phyloP scores from a whole-genome alignment of 2,113 vertebrate genomes.

The Pyrgilauda ruficollis region DNA sequence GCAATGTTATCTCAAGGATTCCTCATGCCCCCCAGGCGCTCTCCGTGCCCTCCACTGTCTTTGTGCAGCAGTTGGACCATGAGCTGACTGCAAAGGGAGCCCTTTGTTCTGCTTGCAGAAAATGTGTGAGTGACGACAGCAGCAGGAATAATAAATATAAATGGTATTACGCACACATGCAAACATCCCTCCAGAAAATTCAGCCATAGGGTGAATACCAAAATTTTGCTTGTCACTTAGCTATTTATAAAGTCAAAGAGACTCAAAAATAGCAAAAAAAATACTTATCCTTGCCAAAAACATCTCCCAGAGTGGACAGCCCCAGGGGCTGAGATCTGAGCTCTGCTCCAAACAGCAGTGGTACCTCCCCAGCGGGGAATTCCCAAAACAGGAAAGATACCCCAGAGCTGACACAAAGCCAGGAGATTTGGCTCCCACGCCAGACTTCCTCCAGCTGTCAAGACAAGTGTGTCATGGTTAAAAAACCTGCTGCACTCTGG shows the following conservation, averaged over 20 bases:
- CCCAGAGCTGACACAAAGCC: constrained; percentile 21
- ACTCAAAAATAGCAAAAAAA: constrained; percentile 36
- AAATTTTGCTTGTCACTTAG: constrained; percentile 63
- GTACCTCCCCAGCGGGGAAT: background rate
- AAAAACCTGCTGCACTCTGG: background rate
- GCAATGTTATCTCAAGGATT: constrained; percentile 41
- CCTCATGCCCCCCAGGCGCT: background rate
- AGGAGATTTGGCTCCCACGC: background rate
- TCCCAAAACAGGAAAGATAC: constrained; percentile 24
- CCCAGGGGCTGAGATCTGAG: constrained; percentile 1
- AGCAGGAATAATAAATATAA: constrained; percentile 23
- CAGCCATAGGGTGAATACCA: constrained; percentile 55
- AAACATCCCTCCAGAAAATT: background rate
- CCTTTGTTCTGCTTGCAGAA: constrained; percentile 24
- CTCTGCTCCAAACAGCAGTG: constrained; percentile 3
- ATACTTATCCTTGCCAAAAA: constrained; percentile 44
- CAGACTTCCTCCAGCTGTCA: constrained; percentile 25
- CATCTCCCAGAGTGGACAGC: constrained; percentile 16
- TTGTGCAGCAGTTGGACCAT: background rate
- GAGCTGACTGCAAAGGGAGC: background rate
- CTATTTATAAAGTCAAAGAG: constrained; percentile 55
- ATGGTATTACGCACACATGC: background rate
- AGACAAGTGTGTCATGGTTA: background rate
- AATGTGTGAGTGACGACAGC: background rate
- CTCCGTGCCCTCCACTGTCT: background rate